Conservation (phyloP, 2,113 vertebrate species). For the Ophthalmolycus amberensis region DNA sequence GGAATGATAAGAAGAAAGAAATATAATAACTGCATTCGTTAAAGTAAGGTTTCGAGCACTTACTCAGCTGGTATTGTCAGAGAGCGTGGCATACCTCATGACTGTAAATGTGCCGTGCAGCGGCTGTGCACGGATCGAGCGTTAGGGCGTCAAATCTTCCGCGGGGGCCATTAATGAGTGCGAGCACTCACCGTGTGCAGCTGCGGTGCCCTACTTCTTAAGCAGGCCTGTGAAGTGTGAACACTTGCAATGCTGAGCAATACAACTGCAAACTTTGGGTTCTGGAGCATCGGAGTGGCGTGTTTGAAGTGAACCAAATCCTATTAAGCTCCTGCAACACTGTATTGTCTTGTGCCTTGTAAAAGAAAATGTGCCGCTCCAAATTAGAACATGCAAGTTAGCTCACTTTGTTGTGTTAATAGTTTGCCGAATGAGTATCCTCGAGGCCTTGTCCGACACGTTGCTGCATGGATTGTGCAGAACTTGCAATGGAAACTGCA, state of each 20-base stretch:
- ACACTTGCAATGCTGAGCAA: constrained; percentile 73
- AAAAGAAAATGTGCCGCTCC: constrained; percentile 61
- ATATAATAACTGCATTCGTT: constrained; percentile 24
- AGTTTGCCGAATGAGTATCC: constrained; percentile 42
- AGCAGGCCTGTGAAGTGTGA: constrained; percentile 71
- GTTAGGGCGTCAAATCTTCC: constrained; percentile 49
- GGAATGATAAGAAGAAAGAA: constrained; percentile 9
- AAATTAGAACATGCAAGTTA: constrained; percentile 69
- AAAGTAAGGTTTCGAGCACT: constrained; percentile 14
- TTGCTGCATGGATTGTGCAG: constrained; percentile 16
- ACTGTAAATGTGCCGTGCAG: constrained; percentile 3
- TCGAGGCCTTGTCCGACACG: constrained; percentile 8
- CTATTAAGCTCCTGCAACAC: constrained; percentile 73
- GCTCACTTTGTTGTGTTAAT: constrained; percentile 65
- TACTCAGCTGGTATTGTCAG: constrained; percentile 4
- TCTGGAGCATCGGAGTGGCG: constrained; percentile 57
- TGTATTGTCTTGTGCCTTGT: constrained; percentile 70
- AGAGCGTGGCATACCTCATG: constrained; percentile 5
- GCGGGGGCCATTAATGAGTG: constrained; percentile 72
- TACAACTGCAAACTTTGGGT: constrained; percentile 68
- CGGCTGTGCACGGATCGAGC: constrained; percentile 1
- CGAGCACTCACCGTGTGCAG: constrained; percentile 57
- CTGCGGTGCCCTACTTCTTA: constrained; percentile 76
- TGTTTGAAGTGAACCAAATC: constrained; percentile 79
- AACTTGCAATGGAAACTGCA: constrained; percentile 7